These are phyloP conservation scores for Fukomys damarensis DNA, from an alignment of 2,113 vertebrate species.

Conservation along the genomic window DNA sequence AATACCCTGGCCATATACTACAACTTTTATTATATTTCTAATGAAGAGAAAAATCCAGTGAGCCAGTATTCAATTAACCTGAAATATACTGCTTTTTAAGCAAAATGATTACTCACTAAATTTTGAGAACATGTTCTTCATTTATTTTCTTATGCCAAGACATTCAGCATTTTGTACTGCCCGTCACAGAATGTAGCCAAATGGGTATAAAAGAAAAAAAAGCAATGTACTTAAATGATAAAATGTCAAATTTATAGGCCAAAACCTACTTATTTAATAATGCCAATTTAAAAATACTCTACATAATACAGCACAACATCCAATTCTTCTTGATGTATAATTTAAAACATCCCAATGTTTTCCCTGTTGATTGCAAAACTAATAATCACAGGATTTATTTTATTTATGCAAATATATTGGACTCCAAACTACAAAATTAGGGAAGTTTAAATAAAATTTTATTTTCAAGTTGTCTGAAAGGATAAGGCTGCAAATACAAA, in stretches of 20 bases:
- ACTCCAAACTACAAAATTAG: constrained; percentile 9
- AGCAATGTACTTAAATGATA: not conserved
- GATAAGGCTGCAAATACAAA: not conserved
- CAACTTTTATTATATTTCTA: constrained; percentile 69
- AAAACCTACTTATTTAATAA: not conserved
- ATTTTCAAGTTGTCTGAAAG: constrained; percentile 16
- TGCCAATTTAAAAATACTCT: constrained; percentile 54
- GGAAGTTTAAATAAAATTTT: not conserved
- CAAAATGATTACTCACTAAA: constrained; percentile 47
- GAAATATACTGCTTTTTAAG: constrained; percentile 36
- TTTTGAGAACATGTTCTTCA: constrained; percentile 44
- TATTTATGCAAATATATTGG: not conserved
- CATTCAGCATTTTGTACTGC: constrained; percentile 44
- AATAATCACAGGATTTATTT: not conserved
- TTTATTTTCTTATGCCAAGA: constrained; percentile 1
- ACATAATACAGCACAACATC: not conserved
- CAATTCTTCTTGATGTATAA: constrained; percentile 47
- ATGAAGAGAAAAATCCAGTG: not conserved
- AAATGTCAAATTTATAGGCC: not conserved
- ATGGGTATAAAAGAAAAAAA: constrained; percentile 49
- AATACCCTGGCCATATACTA: no score
- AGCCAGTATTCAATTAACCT: not conserved
- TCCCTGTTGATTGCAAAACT: constrained; percentile 50
- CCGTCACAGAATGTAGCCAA: constrained; percentile 58
- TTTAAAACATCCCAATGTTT: constrained; percentile 35